Evolutionary conservation across 2,113 vertebrate genomes (phyloP).

Genomic region (Nesoenas mayeri): DNA sequence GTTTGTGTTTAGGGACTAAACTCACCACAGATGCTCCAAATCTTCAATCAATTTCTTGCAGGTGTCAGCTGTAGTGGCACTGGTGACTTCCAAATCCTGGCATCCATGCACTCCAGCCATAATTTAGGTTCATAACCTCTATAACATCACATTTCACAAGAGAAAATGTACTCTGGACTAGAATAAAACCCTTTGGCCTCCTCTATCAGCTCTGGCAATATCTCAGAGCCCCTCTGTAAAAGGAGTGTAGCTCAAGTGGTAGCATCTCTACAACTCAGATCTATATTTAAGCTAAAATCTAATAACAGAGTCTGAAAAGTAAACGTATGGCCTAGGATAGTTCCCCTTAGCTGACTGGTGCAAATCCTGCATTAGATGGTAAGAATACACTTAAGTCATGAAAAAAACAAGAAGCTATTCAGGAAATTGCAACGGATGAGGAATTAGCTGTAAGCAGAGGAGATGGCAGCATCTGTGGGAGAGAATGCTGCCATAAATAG

Average conservation of each 20-base stretch:
- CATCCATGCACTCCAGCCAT: background rate
- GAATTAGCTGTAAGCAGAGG: background rate
- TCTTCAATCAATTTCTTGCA: constrained; percentile 11
- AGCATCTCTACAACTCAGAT: background rate
- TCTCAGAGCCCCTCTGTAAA: background rate
- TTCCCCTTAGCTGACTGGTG: background rate
- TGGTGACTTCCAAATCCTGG: background rate
- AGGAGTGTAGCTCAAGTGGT: background rate
- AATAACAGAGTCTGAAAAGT: background rate
- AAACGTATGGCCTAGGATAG: background rate
- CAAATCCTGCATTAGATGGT: background rate
- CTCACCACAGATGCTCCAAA: background rate
- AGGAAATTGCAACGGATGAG: background rate
- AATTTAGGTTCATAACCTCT: background rate
- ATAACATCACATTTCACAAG: background rate
- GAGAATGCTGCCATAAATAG: background rate
- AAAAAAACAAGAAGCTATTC: background rate
- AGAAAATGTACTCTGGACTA: fast-evolving
- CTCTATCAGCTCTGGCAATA: background rate
- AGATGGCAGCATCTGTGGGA: background rate
- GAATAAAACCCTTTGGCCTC: background rate
- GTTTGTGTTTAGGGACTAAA: constrained; percentile 28
- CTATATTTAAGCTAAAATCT: background rate
- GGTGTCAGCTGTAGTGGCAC: background rate
- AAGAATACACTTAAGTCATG: background rate